Conservation (phyloP, 2,888 invertebrate species). For the Pristionchus maxplancki region DNA sequence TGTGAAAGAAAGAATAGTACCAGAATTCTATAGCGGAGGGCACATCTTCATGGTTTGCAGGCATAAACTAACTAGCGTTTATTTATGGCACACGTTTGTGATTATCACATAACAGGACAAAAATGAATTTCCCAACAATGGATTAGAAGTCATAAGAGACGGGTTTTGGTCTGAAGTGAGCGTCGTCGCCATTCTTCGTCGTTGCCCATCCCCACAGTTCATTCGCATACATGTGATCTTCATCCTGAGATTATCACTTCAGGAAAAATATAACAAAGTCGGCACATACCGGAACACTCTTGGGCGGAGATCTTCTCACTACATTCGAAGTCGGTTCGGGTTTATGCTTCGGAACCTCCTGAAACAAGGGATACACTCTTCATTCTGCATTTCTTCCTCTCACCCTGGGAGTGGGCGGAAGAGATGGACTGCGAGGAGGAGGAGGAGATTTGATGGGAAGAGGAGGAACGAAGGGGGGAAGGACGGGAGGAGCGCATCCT, state of each 20-base stretch:
- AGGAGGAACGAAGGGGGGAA: background rate
- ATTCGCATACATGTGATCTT: constrained; percentile 31
- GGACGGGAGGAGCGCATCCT: background rate
- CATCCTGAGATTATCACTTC: background rate
- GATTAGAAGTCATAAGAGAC: constrained; percentile 22
- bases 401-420: constrained; percentile 9
- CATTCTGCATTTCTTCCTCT: background rate
- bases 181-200: constrained; percentile 26
- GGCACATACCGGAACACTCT: background rate
- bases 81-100: no score
- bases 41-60: background rate
- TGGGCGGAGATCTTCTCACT: background rate
- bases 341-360: background rate
- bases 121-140: no score
- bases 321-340: background rate
- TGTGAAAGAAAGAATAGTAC: background rate
- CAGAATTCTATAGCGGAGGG: background rate
- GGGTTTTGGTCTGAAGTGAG: constrained; percentile 26
- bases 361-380: background rate
- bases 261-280: background rate
- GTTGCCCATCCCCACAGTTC: constrained; percentile 49
- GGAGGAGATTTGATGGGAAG: constrained; percentile 2
- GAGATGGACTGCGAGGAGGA: background rate
- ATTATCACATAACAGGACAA: no score
- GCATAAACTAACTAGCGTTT: no score